A percentile compares a stretch with the other conserved stretches of the same genome.
phyloP scores from a whole-genome alignment of 1,140 invertebrate species.

The Eumeta japonica region DNA sequence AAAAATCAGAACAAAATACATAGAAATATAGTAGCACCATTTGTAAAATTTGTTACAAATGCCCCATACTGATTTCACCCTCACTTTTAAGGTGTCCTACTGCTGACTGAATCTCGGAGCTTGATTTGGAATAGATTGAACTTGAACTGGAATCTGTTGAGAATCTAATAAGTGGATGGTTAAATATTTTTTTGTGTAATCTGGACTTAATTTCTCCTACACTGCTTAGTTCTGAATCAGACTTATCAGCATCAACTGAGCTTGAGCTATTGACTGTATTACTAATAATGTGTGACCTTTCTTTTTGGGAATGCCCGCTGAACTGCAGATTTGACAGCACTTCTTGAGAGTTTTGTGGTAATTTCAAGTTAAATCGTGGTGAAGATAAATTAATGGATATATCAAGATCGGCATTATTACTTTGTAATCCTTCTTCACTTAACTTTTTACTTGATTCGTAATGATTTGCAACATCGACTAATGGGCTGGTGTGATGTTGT shows the following conservation, averaged over 20 bases:
- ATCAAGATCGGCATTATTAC: conserved; percentile 21
- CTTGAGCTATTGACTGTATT: conserved; percentile 25
- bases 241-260: conserved; percentile 32
- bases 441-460: conserved; percentile 16
- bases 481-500: conserved; percentile 44
- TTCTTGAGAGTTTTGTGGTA: conserved; percentile 33
- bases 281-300: conserved; percentile 10
- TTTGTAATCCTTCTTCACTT: conserved; percentile 20
- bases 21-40: too few species aligned
- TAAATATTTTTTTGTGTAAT: too few species aligned
- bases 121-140: conserved; percentile 21
- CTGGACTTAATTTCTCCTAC: conserved; percentile 43
- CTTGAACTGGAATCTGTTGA: too few species aligned
- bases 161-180: too few species aligned
- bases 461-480: conserved; percentile 15
- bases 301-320: conserved; percentile 8
- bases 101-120: conserved; percentile 20
- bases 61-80: conserved; percentile 37
- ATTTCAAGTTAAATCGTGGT: conserved; percentile 42
- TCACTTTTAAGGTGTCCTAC: conserved; percentile 35
- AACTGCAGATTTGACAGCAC: conserved; percentile 27
- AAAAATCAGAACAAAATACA: too few species aligned
- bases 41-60: too few species aligned
- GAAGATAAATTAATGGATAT: conserved; percentile 48
- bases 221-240: conserved; percentile 43